Base-by-base conservation (phyloP, 2,888 invertebrate species). In the Parascotia fuliginaria region DNA sequence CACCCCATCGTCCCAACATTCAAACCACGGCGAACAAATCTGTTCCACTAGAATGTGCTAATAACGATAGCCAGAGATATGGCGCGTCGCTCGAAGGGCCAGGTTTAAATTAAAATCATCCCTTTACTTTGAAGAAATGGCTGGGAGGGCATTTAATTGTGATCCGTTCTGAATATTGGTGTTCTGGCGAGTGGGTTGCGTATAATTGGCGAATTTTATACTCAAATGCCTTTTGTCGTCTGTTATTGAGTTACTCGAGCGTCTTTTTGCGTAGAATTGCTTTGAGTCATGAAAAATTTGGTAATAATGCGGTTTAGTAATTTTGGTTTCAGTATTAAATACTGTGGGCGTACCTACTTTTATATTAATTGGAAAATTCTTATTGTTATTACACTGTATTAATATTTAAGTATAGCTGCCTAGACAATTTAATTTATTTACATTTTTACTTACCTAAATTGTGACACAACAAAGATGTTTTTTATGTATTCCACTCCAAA, bases 21-120 rank as follows among this genome's bases (percentile, higher is more conserved):
- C 44, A 44, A 9, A 50, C 44, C 40, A 14, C 57, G 60, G 69
- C 69, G 59, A 70, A 69, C 59, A 56, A 47, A 53, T 52, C 52
- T 65, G 57, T 38, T 57, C 60, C 41, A 58, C 55, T 63, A 65
- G 57, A 63, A 68, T 68, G 60, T 68, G 55, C 60, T 65, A 63
- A 68, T 68, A 65, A 68, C 50, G 65, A 45, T 49, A 55, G 53
- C 45, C 65, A 54, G 63, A 67, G 66, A 68, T 66, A 70, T 68
- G 64, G 61, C 55, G 55, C 52, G 56, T 42, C 45, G 52, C 62
- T 58, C 62, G 55, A 49, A 57, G 78, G 81, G 79, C 72, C 73
- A 79, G 82, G 77, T 84, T 89, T 77, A 87, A 89, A 89, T 89
- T 87, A 86, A 87, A 89, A 82, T 65, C 77, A 65, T 70, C 81